Percentiles rank a stretch among this genome's conserved stretches.
Evolutionary conservation across 1,140 invertebrate species (phyloP).

Genomic region (Penaeus chinensis): DNA sequence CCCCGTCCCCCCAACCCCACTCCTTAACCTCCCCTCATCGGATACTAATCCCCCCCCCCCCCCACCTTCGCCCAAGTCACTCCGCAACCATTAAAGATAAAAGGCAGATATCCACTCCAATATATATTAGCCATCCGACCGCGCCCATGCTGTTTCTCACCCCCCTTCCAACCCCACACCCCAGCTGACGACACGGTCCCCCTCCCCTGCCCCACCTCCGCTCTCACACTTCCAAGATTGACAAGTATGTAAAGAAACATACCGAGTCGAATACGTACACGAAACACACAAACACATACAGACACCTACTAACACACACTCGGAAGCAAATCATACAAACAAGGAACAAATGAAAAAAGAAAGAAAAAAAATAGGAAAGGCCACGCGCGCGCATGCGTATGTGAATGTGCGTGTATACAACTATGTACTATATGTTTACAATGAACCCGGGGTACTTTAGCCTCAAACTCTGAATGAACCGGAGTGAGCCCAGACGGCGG

Average conservation of each 20-base stretch:
- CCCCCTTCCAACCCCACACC: neutral
- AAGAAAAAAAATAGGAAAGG: neutral
- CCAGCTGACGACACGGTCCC: neutral
- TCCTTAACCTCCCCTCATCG: too few species aligned
- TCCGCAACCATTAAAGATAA: neutral
- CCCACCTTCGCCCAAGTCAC: too few species aligned
- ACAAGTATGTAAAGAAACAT: neutral
- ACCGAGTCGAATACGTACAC: neutral
- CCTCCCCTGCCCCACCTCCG: neutral
- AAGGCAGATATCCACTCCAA: too few species aligned
- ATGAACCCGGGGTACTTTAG: too few species aligned
- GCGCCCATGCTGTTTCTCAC: too few species aligned
- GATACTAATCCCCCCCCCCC: too few species aligned
- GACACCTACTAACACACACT: constrained; percentile 5
- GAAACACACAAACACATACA: constrained; percentile 17
- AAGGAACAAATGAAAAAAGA: neutral
- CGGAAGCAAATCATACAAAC: neutral
- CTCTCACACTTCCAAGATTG: neutral
- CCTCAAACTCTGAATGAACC: too few species aligned
- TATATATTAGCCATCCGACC: too few species aligned
- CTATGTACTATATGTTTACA: neutral
- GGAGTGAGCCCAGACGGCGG: too few species aligned
- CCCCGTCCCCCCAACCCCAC: too few species aligned
- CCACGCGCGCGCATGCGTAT: neutral
- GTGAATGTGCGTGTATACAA: constrained; percentile 24